phyloP scores from a whole-genome alignment of 2,797 vertebrate genomes.

The Silurus lanzhouensis region DNA sequence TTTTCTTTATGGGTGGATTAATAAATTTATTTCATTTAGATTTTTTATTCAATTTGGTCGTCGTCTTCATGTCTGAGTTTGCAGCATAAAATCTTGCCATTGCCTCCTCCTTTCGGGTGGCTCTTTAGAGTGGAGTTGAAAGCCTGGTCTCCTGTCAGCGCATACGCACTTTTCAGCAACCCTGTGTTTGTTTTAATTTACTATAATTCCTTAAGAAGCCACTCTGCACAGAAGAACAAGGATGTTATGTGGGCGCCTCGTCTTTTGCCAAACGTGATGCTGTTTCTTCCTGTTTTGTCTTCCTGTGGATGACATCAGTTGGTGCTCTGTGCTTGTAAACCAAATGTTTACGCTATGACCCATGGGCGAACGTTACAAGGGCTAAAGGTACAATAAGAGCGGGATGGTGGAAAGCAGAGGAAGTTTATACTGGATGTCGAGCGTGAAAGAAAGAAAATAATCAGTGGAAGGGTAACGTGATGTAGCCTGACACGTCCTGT shows the following conservation, averaged over 20 bases:
- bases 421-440: not conserved
- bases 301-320: slow-evolving; percentile 49
- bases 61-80: slow-evolving; percentile 1
- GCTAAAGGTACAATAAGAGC: not conserved
- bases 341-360: not conserved
- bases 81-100: not conserved
- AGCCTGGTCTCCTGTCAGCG: not conserved
- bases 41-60: slow-evolving; percentile 5
- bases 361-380: not conserved
- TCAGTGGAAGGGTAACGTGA: not conserved
- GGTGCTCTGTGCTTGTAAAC: slow-evolving; percentile 36
- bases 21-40: not conserved
- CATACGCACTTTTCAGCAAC: slow-evolving; percentile 19
- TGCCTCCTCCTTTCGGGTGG: not conserved
- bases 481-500: not conserved
- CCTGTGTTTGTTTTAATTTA: slow-evolving; percentile 47
- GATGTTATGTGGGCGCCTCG: slow-evolving; percentile 45
- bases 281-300: slow-evolving; percentile 53
- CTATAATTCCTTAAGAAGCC: slow-evolving; percentile 42
- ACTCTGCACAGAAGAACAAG: slow-evolving; percentile 52
- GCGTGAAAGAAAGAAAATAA: not conserved
- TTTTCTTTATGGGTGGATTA: not conserved
- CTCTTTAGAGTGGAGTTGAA: not conserved
- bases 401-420: not conserved
- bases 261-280: slow-evolving; percentile 51